phyloP scores from a whole-genome alignment of 2,797 vertebrate species.

The Varecia variegata region DNA sequence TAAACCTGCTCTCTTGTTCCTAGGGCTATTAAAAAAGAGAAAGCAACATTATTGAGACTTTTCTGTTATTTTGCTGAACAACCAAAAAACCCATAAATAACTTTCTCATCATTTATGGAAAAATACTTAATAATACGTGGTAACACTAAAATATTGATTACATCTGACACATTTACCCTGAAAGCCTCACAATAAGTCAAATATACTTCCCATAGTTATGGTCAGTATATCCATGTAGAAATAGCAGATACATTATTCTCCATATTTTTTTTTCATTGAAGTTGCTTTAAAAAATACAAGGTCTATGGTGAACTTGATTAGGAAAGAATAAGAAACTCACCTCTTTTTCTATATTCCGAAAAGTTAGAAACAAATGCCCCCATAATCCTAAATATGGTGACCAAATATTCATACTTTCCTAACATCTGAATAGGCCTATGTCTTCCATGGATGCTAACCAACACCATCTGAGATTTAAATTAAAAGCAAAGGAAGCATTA shows the following conservation, averaged over 20 bases:
- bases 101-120: not conserved
- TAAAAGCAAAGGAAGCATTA: slow-evolving; percentile 48
- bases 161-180: not conserved
- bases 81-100: slow-evolving; percentile 4
- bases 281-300: not conserved
- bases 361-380: not conserved
- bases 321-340: slow-evolving; percentile 19
- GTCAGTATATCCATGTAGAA: not conserved
- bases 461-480: not conserved
- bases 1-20: slow-evolving; percentile 33
- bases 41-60: not conserved
- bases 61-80: not conserved
- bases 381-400: slow-evolving; percentile 22
- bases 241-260: not conserved
- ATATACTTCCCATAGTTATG: slow-evolving; percentile 17
- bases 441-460: not conserved
- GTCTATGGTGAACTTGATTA: not conserved
- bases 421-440: not conserved
- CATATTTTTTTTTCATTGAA: slow-evolving; percentile 20
- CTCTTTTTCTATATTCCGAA: slow-evolving; percentile 12
- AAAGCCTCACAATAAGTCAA: slow-evolving; percentile 26
- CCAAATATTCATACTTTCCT: slow-evolving; percentile 45
- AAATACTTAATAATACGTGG: slow-evolving; percentile 2
- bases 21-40: slow-evolving; percentile 31
- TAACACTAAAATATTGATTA: slow-evolving; percentile 27